These are phyloP conservation scores for Capitella teleta DNA, from an alignment of 1,140 invertebrate species.

Conservation along the genomic window DNA sequence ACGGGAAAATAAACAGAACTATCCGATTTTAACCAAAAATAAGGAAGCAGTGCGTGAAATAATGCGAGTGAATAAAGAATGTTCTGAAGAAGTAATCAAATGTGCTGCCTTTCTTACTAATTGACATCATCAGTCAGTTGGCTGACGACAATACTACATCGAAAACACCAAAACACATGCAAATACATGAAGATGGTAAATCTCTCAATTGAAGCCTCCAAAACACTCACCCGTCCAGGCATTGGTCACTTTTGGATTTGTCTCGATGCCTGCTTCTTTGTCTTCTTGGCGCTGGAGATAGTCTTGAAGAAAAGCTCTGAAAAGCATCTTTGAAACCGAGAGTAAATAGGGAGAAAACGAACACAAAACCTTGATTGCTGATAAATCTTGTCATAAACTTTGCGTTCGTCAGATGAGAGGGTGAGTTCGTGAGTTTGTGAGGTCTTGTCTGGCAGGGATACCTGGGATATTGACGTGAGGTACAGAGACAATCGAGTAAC, in stretches of 20 bases:
- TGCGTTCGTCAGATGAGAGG: constrained; percentile 58
- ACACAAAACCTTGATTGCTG: constrained; percentile 22
- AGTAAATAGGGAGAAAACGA: background rate
- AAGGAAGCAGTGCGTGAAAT: too few species aligned
- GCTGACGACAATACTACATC: too few species aligned
- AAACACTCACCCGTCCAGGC: too few species aligned
- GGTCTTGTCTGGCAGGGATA: constrained; percentile 55
- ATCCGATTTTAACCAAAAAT: too few species aligned
- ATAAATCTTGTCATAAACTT: constrained; percentile 52
- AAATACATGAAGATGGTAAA: too few species aligned
- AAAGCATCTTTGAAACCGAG: background rate
- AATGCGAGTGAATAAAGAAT: too few species aligned
- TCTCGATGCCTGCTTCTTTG: constrained; percentile 18
- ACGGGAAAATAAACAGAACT: too few species aligned
- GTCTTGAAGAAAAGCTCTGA: constrained; percentile 17
- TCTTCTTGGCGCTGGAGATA: constrained; percentile 35
- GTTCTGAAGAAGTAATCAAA: too few species aligned
- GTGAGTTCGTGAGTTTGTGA: constrained; percentile 42
- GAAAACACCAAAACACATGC: too few species aligned
- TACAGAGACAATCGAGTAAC: background rate
- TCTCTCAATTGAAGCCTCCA: too few species aligned
- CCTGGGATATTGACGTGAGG: constrained; percentile 15
- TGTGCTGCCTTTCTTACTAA: too few species aligned
- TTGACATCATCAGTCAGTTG: too few species aligned
- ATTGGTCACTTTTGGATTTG: background rate